Percentiles rank a stretch among this genome's conserved stretches.
These are phyloP conservation scores for Crenuchus spilurus DNA, from an alignment of 2,797 vertebrate genomes.

Conservation along the genomic window DNA sequence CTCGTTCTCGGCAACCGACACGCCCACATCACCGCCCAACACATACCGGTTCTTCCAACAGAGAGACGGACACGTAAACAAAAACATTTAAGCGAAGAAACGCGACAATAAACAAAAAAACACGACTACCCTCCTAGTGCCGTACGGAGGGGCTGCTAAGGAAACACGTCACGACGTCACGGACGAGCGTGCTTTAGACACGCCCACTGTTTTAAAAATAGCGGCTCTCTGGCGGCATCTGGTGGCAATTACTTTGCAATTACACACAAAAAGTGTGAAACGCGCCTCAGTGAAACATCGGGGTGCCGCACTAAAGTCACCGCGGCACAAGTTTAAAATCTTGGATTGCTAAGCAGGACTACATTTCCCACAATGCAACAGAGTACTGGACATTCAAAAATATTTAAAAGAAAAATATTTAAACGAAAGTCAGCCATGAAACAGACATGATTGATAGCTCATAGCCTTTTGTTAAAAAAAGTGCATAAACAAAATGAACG, in stretches of 20 bases:
- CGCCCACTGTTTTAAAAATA: conserved; percentile 55
- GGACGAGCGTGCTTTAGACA: conserved; percentile 56
- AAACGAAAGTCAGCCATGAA: too few species aligned
- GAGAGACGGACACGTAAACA: neutral
- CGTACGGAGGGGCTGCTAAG: conserved; percentile 75
- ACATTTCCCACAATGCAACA: too few species aligned
- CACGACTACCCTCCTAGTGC: conserved; percentile 61
- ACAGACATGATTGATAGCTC: too few species aligned
- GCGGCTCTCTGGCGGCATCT: conserved; percentile 65
- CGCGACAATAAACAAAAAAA: conserved; percentile 57
- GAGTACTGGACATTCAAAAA: too few species aligned
- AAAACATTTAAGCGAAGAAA: conserved; percentile 69
- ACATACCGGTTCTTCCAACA: conserved; percentile 34
- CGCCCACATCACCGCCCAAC: conserved; percentile 9
- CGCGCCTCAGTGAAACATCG: too few species aligned
- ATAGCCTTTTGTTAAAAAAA: too few species aligned
- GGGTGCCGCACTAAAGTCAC: too few species aligned
- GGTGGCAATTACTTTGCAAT: conserved; percentile 33
- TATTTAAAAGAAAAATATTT: too few species aligned
- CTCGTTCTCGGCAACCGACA: conserved; percentile 15
- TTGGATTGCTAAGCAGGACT: too few species aligned
- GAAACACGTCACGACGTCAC: conserved; percentile 79
- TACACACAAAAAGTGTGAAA: neutral
- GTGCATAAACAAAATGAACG: too few species aligned
- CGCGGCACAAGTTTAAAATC: neutral